Base-by-base conservation (phyloP, 2,113 vertebrate species). In the Meriones unguiculatus region DNA sequence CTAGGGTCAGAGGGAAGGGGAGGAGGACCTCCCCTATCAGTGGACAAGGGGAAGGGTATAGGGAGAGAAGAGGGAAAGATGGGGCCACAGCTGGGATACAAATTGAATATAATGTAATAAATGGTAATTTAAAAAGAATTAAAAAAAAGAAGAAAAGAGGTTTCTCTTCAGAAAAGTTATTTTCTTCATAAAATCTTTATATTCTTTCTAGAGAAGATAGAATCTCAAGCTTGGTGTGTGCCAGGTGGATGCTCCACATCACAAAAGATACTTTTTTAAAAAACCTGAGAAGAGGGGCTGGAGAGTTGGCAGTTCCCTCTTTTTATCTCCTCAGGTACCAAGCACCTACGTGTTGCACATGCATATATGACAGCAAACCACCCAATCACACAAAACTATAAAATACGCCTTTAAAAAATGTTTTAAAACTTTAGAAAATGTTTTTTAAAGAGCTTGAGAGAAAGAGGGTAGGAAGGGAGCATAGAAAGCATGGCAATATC, bases 131-230 rank as follows among this genome's bases (percentile, higher is more conserved):
- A 46, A 46, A 46, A 46, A 46, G 46, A 46, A 46, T 46, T 5
- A 46, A 46, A 46, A 46, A 46, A 46, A 46, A 46, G 5, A 46
- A 46, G 75, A 15, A 78, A 90, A 93, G 90, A 8, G 5, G 84
- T 90, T 90, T 90, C 62, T 92, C 22, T 76, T 25, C n/a, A 50
- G 41, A 84, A 90, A 94, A 94, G 32, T 65, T 82, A 8, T 87
- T 90, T 90, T 90, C 54, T 90, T 95, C 32, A 78, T 57, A 77
- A 57, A 28, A 28, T 87, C 50, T 94, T 80, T 72, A 91, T 64
- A 17, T 64, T 90, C 22, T 90, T 94, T 92, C 62, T 52, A 62
- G 73, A 78, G 87, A 52, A n/a, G 70, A 54, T 59, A 2, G 52
- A 89, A 30, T 35, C 54, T n/a, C 59, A 70, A 54, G n/a, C 72